A percentile compares a stretch with the other conserved stretches of the same genome.
phyloP scores from a whole-genome alignment of 1,140 invertebrate genomes.

The Nephila pilipes region DNA sequence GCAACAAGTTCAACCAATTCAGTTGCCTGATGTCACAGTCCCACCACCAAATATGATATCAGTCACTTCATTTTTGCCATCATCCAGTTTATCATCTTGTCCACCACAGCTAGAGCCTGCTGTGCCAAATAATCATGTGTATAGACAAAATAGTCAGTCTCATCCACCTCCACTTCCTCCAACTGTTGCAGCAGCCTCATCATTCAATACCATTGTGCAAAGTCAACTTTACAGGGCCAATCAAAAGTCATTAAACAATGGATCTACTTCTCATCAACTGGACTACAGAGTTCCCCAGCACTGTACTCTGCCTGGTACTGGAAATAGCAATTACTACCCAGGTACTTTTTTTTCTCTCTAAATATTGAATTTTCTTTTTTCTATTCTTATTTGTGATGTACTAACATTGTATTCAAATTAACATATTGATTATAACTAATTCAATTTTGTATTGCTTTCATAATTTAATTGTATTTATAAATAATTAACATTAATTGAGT shows the following conservation, averaged over 20 bases:
- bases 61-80: slow-evolving; percentile 69
- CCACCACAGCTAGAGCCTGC: slow-evolving; percentile 71
- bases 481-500: too few relatives aligned
- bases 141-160: slow-evolving; percentile 50
- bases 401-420: too few relatives aligned
- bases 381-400: too few relatives aligned
- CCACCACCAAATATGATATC: slow-evolving; percentile 77
- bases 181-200: slow-evolving; percentile 50
- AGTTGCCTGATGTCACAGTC: slow-evolving; percentile 77
- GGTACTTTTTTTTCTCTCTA: not conserved
- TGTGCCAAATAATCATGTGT: slow-evolving; percentile 70
- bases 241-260: slow-evolving; percentile 64
- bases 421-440: too few relatives aligned
- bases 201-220: slow-evolving; percentile 70
- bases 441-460: too few relatives aligned
- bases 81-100: slow-evolving; percentile 71
- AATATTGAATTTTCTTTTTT: too few relatives aligned
- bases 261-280: slow-evolving; percentile 63
- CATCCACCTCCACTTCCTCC: slow-evolving; percentile 70
- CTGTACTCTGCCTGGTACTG: slow-evolving; percentile 64
- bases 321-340: slow-evolving; percentile 72
- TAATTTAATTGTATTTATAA: too few relatives aligned
- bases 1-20: slow-evolving; percentile 72
- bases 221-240: slow-evolving; percentile 69
- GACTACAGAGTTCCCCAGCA: slow-evolving; percentile 74